Evolutionary conservation across 2,888 invertebrate species (phyloP).

Genomic region (Eremobia ochroleuca): DNA sequence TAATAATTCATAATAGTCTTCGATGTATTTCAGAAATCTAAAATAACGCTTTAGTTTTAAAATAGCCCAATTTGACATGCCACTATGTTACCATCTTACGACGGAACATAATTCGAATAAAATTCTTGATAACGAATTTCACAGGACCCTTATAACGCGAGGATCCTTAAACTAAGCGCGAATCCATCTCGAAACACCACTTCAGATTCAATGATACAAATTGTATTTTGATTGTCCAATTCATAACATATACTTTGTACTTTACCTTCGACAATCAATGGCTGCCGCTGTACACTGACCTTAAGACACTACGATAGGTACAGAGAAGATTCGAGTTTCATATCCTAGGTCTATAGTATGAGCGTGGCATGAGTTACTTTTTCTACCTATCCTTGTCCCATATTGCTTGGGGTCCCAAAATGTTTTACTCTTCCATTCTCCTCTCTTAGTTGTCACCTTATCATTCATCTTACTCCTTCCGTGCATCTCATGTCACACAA

Average conservation of each 20-base stretch:
- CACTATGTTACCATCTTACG: not conserved
- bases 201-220: constrained; percentile 43
- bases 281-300: constrained; percentile 26
- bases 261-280: constrained; percentile 51
- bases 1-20: too few species aligned
- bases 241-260: constrained; percentile 58
- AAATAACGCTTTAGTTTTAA: constrained; percentile 5
- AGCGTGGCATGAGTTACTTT: constrained; percentile 2
- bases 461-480: not conserved
- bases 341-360: not conserved
- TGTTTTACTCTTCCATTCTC: not conserved
- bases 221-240: constrained; percentile 56
- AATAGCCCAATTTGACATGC: constrained; percentile 24
- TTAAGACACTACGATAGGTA: constrained; percentile 9
- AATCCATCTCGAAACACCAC: constrained; percentile 32
- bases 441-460: not conserved
- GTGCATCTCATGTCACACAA: not conserved
- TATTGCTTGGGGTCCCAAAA: not conserved
- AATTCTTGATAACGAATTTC: constrained; percentile 29
- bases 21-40: not conserved
- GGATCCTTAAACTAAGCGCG: constrained; percentile 24
- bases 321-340: constrained; percentile 10
- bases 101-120: constrained; percentile 17
- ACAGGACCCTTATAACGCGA: constrained; percentile 21
- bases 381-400: too few species aligned